phyloP scores from a whole-genome alignment of 1,140 invertebrate genomes.

The Aricia agestis region DNA sequence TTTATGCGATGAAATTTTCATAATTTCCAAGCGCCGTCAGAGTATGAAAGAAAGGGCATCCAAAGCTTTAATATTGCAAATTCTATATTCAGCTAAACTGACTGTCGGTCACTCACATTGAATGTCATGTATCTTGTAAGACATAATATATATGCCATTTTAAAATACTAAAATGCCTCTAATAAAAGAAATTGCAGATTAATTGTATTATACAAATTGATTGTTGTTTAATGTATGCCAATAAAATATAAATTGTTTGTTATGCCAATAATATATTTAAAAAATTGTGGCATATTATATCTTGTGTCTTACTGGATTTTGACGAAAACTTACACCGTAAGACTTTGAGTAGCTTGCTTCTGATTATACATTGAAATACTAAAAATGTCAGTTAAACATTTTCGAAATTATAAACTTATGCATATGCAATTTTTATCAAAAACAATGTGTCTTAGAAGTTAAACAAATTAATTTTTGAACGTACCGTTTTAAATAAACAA shows the following conservation, averaged over 20 bases:
- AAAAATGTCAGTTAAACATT: not conserved
- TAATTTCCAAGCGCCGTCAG: not conserved
- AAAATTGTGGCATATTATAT: not conserved
- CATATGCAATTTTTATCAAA: not conserved
- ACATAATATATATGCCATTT: not conserved
- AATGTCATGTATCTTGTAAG: not conserved
- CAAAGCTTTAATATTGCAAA: constrained; percentile 3
- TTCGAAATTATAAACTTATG: not conserved
- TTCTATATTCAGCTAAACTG: not conserved
- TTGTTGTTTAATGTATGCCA: no score
- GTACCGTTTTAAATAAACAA: not conserved
- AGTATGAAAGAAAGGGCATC: not conserved
- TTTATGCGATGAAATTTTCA: not conserved
- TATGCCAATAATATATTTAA: no score
- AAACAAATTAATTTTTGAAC: not conserved
- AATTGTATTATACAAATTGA: not conserved
- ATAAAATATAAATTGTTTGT: no score
- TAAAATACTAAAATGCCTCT: not conserved
- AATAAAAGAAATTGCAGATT: not conserved
- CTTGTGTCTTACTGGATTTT: not conserved
- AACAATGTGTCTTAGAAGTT: not conserved
- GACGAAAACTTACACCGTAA: not conserved
- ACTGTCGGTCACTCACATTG: not conserved
- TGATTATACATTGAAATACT: not conserved
- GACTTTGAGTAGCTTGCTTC: constrained; percentile 6